Evolutionary conservation across 2,797 vertebrate genomes (phyloP), one percentile per base, ranked within the genome.

Genomic region (Hyperoplus immaculatus): DNA sequence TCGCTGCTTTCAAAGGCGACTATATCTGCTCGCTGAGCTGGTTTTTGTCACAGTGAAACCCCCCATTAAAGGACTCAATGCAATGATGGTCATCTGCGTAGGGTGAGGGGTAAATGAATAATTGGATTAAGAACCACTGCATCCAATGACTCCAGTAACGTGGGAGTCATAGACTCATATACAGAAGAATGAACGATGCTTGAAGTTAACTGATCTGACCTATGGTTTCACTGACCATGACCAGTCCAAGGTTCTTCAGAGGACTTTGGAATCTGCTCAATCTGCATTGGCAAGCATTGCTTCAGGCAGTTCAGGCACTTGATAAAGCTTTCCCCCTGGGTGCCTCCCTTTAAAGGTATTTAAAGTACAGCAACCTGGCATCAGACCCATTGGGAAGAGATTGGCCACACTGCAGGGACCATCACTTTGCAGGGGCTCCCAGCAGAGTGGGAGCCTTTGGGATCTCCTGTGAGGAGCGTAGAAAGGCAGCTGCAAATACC

Each of bases 331-430:
- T 62, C 65, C 65, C 78, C 38, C 0, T 36, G 58, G 56, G 66
- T 47, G 49, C 11, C 59, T 73, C 41, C 13, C 2, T 62, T 50
- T 55, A 9, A 77, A 68, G 72, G 75, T 75, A 75, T 87, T 81
- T 81, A 84, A 79, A 75, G 68, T 14, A 38, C 36, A 50, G 61
- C 68, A 41, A 74, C 3, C 64, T 72, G 69, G 6, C 55, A 71
- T 80, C 74, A 76, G 60, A 46, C 69, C 5, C 50, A 45, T 5
- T 62, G 68, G 70, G 57, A 29, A 57, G 45, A 64, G 56, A 0
- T 12, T 38, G 47, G 51, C 53, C 51, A 63, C 60, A 15, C 47
- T 60, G 66, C 50, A 9, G 67, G 60, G 38, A 83, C 53, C 51
- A 9, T 55, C 9, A 70, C 45, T 67, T 68, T 60, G 53, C 68